Evolutionary conservation across 35 echinoderm and acorn worm species (phyloP).

Genomic region (Apostichopus parvimensis): DNA sequence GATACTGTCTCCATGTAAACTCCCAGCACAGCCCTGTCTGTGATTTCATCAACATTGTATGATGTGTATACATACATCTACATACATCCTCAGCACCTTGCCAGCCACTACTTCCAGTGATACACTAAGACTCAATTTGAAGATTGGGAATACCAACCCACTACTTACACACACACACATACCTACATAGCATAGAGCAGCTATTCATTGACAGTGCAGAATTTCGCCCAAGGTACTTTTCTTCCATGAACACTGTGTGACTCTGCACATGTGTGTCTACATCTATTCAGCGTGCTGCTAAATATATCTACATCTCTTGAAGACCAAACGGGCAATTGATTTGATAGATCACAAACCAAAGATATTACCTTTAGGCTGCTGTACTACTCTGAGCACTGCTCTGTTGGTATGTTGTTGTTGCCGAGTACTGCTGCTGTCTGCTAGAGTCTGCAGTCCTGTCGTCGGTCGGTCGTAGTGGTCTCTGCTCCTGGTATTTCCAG

Average conservation of each 20-base stretch:
- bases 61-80: no score
- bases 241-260: no score
- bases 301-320: background rate
- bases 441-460: background rate
- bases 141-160: background rate
- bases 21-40: background rate
- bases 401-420: background rate
- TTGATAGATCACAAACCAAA: background rate
- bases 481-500: background rate
- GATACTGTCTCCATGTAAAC: no score
- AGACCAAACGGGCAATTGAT: background rate
- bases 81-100: no score
- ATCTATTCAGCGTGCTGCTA: background rate
- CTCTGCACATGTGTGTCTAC: no score
- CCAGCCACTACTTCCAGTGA: no score
- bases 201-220: background rate
- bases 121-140: background rate
- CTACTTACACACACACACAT: background rate
- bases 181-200: background rate
- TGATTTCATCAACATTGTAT: background rate
- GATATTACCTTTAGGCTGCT: background rate
- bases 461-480: no score
- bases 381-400: background rate
- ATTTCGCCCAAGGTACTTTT: no score
- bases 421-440: background rate